Percentiles rank a stretch among this genome's conserved stretches.
phyloP scores from a whole-genome alignment of 2,888 invertebrate species.

The Drosophila nr. perissopoda region DNA sequence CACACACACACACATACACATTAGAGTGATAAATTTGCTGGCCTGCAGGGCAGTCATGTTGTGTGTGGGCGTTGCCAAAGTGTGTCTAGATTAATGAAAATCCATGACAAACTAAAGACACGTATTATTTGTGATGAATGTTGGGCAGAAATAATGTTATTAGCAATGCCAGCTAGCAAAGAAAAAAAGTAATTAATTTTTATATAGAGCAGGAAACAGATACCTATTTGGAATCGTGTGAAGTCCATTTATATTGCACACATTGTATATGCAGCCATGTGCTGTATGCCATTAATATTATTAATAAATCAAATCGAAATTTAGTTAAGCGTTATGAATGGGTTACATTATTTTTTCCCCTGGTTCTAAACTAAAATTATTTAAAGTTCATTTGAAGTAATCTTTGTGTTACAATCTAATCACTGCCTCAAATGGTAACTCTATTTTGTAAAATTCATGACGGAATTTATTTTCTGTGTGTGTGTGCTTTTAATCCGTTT shows the following conservation, averaged over 20 bases:
- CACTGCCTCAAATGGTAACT: neutral
- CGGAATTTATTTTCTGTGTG: neutral
- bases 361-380: neutral
- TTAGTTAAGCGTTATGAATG: neutral
- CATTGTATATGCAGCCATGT: neutral
- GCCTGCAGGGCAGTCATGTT: neutral
- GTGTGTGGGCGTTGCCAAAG: slow-evolving; percentile 14
- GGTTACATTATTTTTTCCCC: neutral
- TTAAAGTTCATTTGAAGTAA: neutral
- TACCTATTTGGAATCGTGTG: neutral
- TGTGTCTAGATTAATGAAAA: slow-evolving; percentile 61
- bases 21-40: slow-evolving; percentile 35
- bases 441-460: neutral
- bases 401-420: neutral
- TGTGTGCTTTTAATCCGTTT: neutral
- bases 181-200: slow-evolving; percentile 31
- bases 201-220: neutral
- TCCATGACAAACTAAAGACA: slow-evolving; percentile 41
- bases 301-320: too few relatives aligned
- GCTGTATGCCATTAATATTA: neutral
- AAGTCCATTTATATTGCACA: neutral
- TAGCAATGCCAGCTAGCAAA: slow-evolving; percentile 3
- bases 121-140: slow-evolving; percentile 52
- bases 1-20: neutral
- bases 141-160: slow-evolving; percentile 19